Conservation (phyloP, 2,888 invertebrate species). For the Limenitis camilla region DNA sequence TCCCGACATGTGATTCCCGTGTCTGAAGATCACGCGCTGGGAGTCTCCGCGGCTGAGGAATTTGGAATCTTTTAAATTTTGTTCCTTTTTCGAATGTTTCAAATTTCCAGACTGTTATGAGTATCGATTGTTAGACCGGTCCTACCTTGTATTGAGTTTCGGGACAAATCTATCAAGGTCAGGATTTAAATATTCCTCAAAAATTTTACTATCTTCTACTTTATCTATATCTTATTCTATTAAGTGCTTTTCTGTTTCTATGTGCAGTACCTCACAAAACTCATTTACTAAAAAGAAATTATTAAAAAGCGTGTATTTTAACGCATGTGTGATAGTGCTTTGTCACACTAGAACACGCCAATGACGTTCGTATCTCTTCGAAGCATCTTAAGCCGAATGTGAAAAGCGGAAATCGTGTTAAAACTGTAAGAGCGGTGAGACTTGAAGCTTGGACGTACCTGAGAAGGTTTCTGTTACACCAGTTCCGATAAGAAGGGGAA, state of each 20-base stretch:
- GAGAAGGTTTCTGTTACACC: slow-evolving; percentile 70
- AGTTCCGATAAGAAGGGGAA: slow-evolving; percentile 66
- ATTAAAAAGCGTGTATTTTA: slow-evolving; percentile 32
- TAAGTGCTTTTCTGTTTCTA: slow-evolving; percentile 19
- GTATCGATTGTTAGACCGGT: not conserved
- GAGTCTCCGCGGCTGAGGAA: slow-evolving; percentile 80
- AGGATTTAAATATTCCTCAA: not conserved
- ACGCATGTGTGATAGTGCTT: slow-evolving; percentile 38
- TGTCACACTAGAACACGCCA: slow-evolving; percentile 37
- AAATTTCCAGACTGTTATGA: slow-evolving; percentile 8
- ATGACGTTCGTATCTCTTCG: slow-evolving; percentile 24
- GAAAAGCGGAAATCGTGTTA: slow-evolving; percentile 56
- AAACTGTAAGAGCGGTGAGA: slow-evolving; percentile 48
- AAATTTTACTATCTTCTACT: slow-evolving; percentile 6
- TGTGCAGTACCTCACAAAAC: slow-evolving; percentile 11
- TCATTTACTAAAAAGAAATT: slow-evolving; percentile 11
- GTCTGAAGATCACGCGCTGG: slow-evolving; percentile 82
- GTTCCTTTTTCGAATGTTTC: slow-evolving; percentile 14
- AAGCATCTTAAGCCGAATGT: slow-evolving; percentile 53
- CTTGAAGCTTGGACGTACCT: slow-evolving; percentile 69
- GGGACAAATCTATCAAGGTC: not conserved
- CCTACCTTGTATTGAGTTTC: slow-evolving; percentile 3
- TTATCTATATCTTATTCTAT: slow-evolving; percentile 15
- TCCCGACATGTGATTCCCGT: slow-evolving; percentile 81
- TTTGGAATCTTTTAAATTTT: slow-evolving; percentile 31